phyloP scores from a whole-genome alignment of 2,113 vertebrate species.

The Petroica traversi region DNA sequence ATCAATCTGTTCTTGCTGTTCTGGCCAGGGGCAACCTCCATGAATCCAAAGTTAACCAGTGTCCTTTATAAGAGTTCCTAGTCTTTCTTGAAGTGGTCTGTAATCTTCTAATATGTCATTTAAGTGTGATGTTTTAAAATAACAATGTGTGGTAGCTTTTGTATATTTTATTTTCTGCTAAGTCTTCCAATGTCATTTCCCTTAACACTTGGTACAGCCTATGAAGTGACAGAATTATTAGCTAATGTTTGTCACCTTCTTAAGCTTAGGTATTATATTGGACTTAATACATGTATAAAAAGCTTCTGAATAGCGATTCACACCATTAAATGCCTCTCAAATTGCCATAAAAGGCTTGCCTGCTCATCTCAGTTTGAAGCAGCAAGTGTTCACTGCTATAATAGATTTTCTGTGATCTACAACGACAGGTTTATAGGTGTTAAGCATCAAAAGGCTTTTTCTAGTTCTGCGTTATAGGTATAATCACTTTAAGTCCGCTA shows the following conservation, averaged over 20 bases:
- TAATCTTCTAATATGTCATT: neutral
- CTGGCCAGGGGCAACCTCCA: neutral
- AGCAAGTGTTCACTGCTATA: neutral
- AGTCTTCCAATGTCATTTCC: neutral
- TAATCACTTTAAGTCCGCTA: slow-evolving; percentile 16
- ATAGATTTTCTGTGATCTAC: slow-evolving; percentile 7
- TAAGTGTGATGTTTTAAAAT: neutral
- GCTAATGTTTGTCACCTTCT: neutral
- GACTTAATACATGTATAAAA: slow-evolving; percentile 4
- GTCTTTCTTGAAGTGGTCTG: neutral
- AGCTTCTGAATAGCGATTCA: neutral
- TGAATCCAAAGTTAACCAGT: neutral
- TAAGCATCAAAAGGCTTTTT: slow-evolving; percentile 34
- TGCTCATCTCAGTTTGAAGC: slow-evolving; percentile 31
- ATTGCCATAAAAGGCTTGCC: slow-evolving; percentile 32
- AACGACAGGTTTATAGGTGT: slow-evolving; percentile 37
- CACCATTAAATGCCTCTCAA: slow-evolving; percentile 7
- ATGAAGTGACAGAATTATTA: neutral
- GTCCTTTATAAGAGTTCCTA: neutral
- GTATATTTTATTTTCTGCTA: neutral
- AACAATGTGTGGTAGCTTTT: neutral
- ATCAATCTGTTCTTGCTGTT: neutral
- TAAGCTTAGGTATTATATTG: neutral
- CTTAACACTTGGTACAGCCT: neutral
- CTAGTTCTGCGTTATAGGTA: neutral